phyloP scores from a whole-genome alignment of 2,797 vertebrate species.

The Myripristis jacobus region DNA sequence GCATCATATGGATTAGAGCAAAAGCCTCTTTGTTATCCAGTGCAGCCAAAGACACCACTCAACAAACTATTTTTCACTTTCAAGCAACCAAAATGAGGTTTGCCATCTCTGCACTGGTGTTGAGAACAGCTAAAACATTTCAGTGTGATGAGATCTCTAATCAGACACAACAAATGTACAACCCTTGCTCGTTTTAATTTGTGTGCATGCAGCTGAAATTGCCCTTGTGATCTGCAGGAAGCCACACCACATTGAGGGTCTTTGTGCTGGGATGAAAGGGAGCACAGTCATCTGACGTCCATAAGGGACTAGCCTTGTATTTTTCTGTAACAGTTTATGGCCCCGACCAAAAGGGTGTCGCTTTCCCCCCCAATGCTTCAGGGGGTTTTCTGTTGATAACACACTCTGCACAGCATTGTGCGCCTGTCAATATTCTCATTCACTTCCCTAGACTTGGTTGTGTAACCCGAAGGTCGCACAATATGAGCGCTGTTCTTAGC shows the following conservation, averaged over 20 bases:
- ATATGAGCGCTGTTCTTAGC: slow-evolving; percentile 50
- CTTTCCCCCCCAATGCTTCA: slow-evolving; percentile 26
- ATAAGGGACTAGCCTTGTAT: slow-evolving; percentile 41
- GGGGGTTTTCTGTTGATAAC: slow-evolving; percentile 26
- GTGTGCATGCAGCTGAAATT: slow-evolving; percentile 39
- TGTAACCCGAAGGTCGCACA: slow-evolving; percentile 51
- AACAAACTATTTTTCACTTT: too few species aligned
- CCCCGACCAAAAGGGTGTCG: slow-evolving; percentile 32
- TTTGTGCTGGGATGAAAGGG: slow-evolving; percentile 66
- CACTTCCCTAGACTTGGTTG: slow-evolving; percentile 37
- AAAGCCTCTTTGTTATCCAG: background rate
- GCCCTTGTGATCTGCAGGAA: slow-evolving; percentile 63
- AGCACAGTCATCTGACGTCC: slow-evolving; percentile 57
- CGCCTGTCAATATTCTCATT: slow-evolving; percentile 56
- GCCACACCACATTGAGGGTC: slow-evolving; percentile 50
- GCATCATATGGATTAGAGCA: background rate
- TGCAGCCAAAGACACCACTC: background rate
- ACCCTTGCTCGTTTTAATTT: slow-evolving; percentile 33
- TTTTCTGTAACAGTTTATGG: slow-evolving; percentile 28
- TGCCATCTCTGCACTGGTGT: slow-evolving; percentile 11
- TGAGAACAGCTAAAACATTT: slow-evolving; percentile 9
- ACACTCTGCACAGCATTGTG: slow-evolving; percentile 24
- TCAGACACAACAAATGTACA: slow-evolving; percentile 29
- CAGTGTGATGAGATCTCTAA: slow-evolving; percentile 32
- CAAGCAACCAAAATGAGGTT: too few species aligned